phyloP scores from a whole-genome alignment of 2,888 invertebrate species.

The Dendrolimus pini region DNA sequence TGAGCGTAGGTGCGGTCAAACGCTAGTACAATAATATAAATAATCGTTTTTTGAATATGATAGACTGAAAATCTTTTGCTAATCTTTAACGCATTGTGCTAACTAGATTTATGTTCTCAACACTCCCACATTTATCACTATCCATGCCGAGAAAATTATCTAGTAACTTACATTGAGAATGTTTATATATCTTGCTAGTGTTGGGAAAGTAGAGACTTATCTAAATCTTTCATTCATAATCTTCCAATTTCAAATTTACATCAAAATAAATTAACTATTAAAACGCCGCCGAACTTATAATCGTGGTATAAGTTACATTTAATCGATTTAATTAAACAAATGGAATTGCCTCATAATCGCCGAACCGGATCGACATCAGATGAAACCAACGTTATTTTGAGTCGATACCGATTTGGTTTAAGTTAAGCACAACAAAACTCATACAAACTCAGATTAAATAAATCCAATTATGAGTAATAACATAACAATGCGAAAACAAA shows the following conservation, averaged over 20 bases:
- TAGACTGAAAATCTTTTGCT: not conserved
- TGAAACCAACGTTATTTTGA: not conserved
- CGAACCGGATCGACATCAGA: not conserved
- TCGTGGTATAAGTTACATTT: not conserved
- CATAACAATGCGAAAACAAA: too few species aligned
- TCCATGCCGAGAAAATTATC: too few species aligned
- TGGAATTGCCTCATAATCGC: not conserved
- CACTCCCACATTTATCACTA: too few species aligned
- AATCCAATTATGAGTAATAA: too few species aligned
- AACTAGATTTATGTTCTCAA: too few species aligned
- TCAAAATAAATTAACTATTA: not conserved
- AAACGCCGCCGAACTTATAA: not conserved
- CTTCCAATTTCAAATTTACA: not conserved
- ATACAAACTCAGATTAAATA: too few species aligned
- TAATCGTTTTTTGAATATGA: not conserved
- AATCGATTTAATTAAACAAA: not conserved
- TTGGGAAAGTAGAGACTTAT: not conserved
- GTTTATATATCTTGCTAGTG: constrained; percentile 1
- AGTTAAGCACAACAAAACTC: too few species aligned
- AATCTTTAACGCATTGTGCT: not conserved
- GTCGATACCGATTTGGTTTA: too few species aligned
- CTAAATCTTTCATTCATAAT: not conserved
- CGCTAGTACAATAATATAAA: too few species aligned
- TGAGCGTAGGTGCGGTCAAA: too few species aligned
- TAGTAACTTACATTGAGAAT: not conserved